Base-by-base conservation (phyloP, 1,140 invertebrate species). In the Aphidius ervi region DNA sequence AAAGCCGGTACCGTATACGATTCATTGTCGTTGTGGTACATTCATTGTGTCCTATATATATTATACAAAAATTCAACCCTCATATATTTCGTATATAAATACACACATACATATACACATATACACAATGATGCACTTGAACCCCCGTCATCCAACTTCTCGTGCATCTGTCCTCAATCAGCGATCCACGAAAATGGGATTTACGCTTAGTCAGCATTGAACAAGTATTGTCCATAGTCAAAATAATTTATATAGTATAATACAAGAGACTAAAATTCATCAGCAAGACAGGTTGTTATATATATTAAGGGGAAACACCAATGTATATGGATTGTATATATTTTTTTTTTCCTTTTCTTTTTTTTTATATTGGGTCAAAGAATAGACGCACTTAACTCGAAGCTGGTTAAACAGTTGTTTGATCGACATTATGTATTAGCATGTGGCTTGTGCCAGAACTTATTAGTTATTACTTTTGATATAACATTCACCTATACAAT, bases 151-250 rank as follows among this genome's bases (percentile, higher is more conserved):
- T 40, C 4, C 56, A 58, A 47, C 47, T 68, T 68, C 64, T 74
- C 65, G 70, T 79, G 75, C 78, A 80, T 80, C 78, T 80, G 78
- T 79, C 77, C 76, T 70, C 78, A 80, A 80, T 80, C 77, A 80
- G 64, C 74, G 68, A 64, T 67, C 72, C 65, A 74, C 69, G 70
- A 79, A 78, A 78, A 78, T 77, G 72, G 69, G 70, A 73, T 74
- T 73, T 70, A 72, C 65, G 68, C 69, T 64, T 65, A 46, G 58
- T 43, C 39, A n/a, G 57, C 61, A 58, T 62, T 50, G 68, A 43
- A 69, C 72, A 77, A 75, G 65, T 74, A 78, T 78, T 74, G 70
- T 63, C 68, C 65, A 50, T 45, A 20, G 6, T 9, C 42, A 4
- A 4, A n/a, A 9, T n/a, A 48, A n/a, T 23, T 7, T 16, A 7